Base-by-base conservation (phyloP, 2,797 vertebrate species). In the Chromis chromis region DNA sequence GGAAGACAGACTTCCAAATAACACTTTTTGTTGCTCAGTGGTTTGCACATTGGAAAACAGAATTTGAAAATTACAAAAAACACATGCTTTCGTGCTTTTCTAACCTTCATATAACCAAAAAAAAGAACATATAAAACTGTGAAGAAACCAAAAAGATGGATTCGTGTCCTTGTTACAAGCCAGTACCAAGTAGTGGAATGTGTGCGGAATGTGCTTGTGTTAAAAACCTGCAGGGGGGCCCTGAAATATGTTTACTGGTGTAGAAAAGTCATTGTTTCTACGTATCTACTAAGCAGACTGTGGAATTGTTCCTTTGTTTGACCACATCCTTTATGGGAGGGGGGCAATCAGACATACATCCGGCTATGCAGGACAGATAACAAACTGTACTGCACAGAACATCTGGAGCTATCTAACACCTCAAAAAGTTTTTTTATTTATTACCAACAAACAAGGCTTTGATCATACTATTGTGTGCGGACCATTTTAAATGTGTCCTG, bases 241-340 rank as follows among this genome's bases (percentile, higher is more conserved):
- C 78, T 85, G 69, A 67, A 81, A 74, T 69, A 65, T 84, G 72
- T 89, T 91, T 88, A 85, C 76, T 33, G 76, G 59, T 70, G 74
- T 63, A 74, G 67, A 81, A 59, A 72, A 74, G 62, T 56, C 71
- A 90, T 91, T 94, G 91, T 94, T 88, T 63, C 58, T 63, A 59
- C 42, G 17, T 76, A 64, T 86, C 71, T 85, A 61, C 82, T 27
- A 33, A 79, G 56, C 73, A 84, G 75, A 46, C 67, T 71, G 64
- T 22, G 64, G 84, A 74, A 93, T 91, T 88, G 90, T 90, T 93
- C 81, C 81, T 91, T 93, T 93, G 91, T 93, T 93, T 81, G 78
- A 74, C 69, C 74, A 84, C 72, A 93, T 94, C 93, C 92, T 93
- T 79, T 70, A 83, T 74, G 88, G 83, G 75, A 86, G 81, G 70